Evolutionary conservation across 2,113 vertebrate species (phyloP), one percentile per base, ranked within the genome.

Genomic region (Zosterops hypoxanthus): DNA sequence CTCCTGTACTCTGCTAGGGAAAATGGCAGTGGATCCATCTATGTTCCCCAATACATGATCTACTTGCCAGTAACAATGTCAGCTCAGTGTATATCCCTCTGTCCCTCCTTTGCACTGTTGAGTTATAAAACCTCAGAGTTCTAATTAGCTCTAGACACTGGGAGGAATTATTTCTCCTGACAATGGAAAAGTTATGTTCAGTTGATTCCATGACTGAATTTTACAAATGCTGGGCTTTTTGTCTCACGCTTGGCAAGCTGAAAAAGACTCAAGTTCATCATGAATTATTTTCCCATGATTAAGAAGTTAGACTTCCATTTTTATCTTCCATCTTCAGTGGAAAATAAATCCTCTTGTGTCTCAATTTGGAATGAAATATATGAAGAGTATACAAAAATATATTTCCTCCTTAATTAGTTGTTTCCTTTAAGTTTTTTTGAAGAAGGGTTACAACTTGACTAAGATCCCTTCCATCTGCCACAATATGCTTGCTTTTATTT

Each of bases 401-500:
- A 96, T 97, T 97, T 97, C 7, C 47, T 96, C 83, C 95, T 95
- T 98, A 97, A 98, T 98, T 98, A 97, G 88, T 94, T 97, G 82
- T 90, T 98, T 97, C 97, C 97, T 97, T 90, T 97, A 97, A 96
- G 80, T 93, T 86, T 97, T 97, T 97, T 95, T 46, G 47, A 91
- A 95, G 87, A 97, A 92, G 69, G 92, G 92, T 96, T 97, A 72
- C 95, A 95, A 78, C 95, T 98, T 98, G 83, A 97, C 90, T 95
- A 87, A 97, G 97, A 98, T 97, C 94, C 68, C 92, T 97, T 97
- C 97, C 98, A 98, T 97, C 97, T 98, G 98, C 97, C 97, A 94
- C 94, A 96, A 90, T 97, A 98, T 95, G 90, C 95, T 97, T 98
- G 96, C 97, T 98, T 97, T 98, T 98, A 97, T 98, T 98, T 98